phyloP scores from a whole-genome alignment of 2,888 invertebrate species.

The Hipparchia sbordonii region DNA sequence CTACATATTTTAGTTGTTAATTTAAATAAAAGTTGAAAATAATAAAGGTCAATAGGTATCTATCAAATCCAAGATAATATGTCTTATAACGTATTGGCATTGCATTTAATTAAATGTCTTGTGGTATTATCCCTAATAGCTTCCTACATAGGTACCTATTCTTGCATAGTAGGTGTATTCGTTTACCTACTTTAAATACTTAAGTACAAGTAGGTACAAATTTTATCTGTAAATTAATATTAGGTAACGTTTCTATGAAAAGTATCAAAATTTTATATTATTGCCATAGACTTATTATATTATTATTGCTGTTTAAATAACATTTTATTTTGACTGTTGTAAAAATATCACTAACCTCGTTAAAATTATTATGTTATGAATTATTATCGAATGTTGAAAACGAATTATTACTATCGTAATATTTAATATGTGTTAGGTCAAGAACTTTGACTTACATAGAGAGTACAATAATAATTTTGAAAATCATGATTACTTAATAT shows the following conservation, averaged over 20 bases:
- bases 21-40: no score
- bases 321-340: neutral
- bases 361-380: neutral
- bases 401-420: neutral
- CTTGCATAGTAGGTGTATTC: neutral
- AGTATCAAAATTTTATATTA: neutral
- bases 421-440: neutral
- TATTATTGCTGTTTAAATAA: neutral
- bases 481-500: neutral
- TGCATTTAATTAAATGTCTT: neutral
- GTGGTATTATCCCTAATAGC: no score
- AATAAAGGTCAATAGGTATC: no score
- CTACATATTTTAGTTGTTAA: no score
- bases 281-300: no score
- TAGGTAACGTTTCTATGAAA: no score
- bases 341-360: neutral
- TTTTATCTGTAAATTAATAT: no score
- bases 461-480: neutral
- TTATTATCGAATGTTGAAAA: constrained; percentile 12
- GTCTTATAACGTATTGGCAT: no score
- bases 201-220: no score
- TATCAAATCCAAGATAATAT: no score
- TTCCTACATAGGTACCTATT: no score
- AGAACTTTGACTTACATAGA: neutral
- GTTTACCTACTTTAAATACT: no score